Evolutionary conservation across 2,113 vertebrate genomes (phyloP), one percentile per base, ranked within the genome.

Genomic region (Ciconia boyciana): DNA sequence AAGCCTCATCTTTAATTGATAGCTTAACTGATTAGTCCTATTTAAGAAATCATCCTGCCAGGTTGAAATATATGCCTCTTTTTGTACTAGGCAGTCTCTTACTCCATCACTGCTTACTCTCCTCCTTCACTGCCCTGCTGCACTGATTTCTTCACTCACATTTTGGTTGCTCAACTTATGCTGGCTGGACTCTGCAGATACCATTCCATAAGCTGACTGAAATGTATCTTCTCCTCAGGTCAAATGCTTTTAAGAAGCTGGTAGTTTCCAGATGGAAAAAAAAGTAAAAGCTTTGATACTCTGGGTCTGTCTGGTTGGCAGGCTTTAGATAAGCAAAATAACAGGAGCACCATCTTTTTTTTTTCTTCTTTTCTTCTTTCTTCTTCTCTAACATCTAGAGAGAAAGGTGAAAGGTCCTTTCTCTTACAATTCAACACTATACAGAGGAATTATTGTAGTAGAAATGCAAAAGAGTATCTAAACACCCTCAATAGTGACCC

Each of bases 181-280:
- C 91, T 91, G 76, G 39, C 10, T 61, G 85, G 22, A 49, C 51
- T 93, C 65, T 97, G 94, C 83, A 83, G 94, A 94, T 84, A 81
- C 57, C 61, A 70, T 94, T 97, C 86, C 91, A 21, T 65, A 87
- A 77, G 44, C 31, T 88, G 80, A 86, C 61, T 96, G 86, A 96
- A 97, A 96, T 87, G 49, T 82, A 87, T 88, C 87, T 85, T 94
- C 70, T 96, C 62, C 92, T 87, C n/a, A 85, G 93, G 84, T 95
- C 91, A 96, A 96, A 96, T 57, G 58, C 41, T 94, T 97, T 87
- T 89, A 96, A 95, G 89, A 91, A 94, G 68, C 60, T 96, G 83
- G 84, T 75, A 77, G 58, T 90, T 96, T 96, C 75, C 25, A 71
- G 36, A 14, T 78, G 11, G 48, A 39, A 79, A 26, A 20, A 72